phyloP scores from a whole-genome alignment of 2,797 vertebrate species.

The Microhierax caerulescens region DNA sequence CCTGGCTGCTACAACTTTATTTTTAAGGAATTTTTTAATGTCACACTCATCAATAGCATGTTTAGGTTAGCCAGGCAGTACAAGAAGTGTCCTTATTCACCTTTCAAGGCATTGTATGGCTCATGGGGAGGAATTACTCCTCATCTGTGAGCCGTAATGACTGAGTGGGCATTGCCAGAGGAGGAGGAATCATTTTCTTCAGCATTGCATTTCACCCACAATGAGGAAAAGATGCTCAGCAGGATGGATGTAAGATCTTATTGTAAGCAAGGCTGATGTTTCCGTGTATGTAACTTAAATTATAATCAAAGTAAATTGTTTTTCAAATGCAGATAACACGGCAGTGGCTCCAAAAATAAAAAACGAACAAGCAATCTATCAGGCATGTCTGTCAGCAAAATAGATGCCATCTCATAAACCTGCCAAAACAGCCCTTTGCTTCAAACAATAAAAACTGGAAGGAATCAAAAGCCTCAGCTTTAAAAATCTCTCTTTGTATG shows the following conservation, averaged over 20 bases:
- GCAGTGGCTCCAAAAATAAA: conserved; percentile 40
- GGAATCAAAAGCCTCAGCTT: conserved; percentile 16
- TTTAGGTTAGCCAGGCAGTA: not conserved
- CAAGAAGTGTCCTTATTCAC: not conserved
- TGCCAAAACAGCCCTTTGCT: conserved; percentile 52
- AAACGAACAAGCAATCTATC: conserved; percentile 15
- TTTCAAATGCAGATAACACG: conserved; percentile 16
- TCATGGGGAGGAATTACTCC: not conserved
- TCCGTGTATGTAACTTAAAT: conserved; percentile 34
- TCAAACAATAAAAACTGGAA: conserved; percentile 38
- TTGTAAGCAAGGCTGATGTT: not conserved
- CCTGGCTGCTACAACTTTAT: not conserved
- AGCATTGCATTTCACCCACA: not conserved
- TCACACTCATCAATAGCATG: not conserved
- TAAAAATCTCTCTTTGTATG: not conserved
- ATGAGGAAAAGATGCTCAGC: not conserved
- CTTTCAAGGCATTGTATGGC: not conserved
- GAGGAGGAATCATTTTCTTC: not conserved
- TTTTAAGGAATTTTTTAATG: not conserved
- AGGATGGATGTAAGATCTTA: not conserved
- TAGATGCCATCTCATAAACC: conserved; percentile 59
- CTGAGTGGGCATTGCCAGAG: not conserved
- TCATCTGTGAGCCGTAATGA: not conserved
- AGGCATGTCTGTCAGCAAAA: conserved; percentile 49
- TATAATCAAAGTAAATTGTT: conserved; percentile 17